These are phyloP conservation scores for Pardosa pseudoannulata DNA, from an alignment of 2,888 invertebrate genomes.

Conservation along the genomic window DNA sequence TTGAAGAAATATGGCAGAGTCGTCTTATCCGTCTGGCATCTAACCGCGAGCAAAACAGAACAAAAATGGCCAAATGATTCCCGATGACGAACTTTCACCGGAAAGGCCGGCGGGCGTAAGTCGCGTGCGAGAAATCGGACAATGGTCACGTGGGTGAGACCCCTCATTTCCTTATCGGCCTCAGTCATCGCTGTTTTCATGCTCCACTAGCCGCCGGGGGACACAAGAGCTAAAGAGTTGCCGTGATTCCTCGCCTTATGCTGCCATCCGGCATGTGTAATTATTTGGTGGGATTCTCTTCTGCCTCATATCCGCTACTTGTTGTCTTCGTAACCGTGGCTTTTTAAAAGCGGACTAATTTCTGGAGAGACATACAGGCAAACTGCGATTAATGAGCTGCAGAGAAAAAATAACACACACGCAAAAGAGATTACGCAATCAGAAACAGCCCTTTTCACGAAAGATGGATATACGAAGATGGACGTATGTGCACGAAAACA, in stretches of 20 bases:
- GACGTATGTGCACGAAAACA: too few relatives aligned
- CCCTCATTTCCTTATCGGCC: not conserved
- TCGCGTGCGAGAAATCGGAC: conserved; percentile 32
- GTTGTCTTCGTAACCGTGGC: not conserved
- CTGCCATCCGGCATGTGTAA: too few relatives aligned
- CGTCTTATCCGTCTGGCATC: too few relatives aligned
- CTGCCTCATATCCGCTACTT: not conserved
- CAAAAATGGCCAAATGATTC: not conserved
- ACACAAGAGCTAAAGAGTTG: too few relatives aligned
- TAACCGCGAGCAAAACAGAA: not conserved
- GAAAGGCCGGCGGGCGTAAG: conserved; percentile 36
- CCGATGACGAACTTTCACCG: conserved; percentile 18
- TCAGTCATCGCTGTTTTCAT: conserved; percentile 8
- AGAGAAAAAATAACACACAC: too few relatives aligned
- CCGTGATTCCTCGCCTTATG: too few relatives aligned
- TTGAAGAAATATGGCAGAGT: not conserved
- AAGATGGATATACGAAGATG: too few relatives aligned
- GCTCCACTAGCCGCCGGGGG: not conserved
- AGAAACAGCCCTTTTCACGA: too few relatives aligned
- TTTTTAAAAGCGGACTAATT: not conserved
- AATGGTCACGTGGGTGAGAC: not conserved
- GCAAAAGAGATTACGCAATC: too few relatives aligned
- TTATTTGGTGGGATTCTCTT: not conserved
- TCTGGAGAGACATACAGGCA: not conserved
- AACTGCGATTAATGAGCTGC: too few relatives aligned